Conservation (phyloP, 2,888 invertebrate species). For the Tetragonula carbonaria region DNA sequence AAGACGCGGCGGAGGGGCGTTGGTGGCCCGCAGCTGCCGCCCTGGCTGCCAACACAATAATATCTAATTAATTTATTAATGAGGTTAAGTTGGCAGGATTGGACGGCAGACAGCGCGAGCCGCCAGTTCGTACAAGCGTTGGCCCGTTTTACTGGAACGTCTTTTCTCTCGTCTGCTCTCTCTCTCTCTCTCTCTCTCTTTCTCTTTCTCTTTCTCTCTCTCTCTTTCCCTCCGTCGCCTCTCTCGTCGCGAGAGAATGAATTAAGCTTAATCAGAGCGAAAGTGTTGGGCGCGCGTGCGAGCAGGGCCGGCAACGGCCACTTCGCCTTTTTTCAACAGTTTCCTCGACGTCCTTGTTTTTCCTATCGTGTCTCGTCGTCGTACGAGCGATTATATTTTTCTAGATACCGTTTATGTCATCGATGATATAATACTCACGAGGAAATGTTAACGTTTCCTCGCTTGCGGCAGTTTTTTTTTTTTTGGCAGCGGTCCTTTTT, state of each 20-base stretch:
- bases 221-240: too few relatives aligned
- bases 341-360: background rate
- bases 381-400: background rate
- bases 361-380: background rate
- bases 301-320: constrained; percentile 72
- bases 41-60: constrained; percentile 83
- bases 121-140: constrained; percentile 55
- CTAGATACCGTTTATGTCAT: background rate
- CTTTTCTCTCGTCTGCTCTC: constrained; percentile 59
- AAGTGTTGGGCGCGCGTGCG: constrained; percentile 78
- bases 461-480: too few relatives aligned
- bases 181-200: background rate
- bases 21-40: constrained; percentile 80
- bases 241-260: constrained; percentile 74
- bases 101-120: constrained; percentile 82
- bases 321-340: constrained; percentile 10
- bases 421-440: background rate
- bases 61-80: constrained; percentile 84
- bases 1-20: constrained; percentile 44
- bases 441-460: too few relatives aligned
- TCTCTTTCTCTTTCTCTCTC: background rate
- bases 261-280: constrained; percentile 80
- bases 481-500: too few relatives aligned
- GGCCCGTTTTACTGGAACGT: constrained; percentile 68
- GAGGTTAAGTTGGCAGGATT: constrained; percentile 83